phyloP scores from a whole-genome alignment of 2,113 vertebrate species.

The Gobiocypris rarus region DNA sequence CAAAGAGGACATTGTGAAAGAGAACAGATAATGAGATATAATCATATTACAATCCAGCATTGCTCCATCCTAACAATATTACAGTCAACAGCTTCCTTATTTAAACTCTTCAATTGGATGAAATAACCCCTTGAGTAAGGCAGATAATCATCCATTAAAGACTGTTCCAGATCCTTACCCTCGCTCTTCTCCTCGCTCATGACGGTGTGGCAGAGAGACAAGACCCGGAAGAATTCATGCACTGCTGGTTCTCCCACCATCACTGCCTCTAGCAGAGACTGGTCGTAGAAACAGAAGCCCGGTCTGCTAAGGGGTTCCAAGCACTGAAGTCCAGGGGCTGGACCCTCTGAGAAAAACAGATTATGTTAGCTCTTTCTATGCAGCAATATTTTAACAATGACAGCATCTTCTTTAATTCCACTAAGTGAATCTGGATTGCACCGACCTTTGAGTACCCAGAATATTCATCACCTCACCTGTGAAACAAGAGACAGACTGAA shows the following conservation, averaged over 20 bases:
- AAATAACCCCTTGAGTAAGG: background rate
- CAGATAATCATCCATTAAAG: background rate
- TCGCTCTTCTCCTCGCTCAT: slow-evolving; percentile 91
- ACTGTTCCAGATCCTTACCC: slow-evolving; percentile 62
- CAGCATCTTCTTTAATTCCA: background rate
- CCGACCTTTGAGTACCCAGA: slow-evolving; percentile 80
- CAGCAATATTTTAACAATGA: background rate
- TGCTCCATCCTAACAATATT: slow-evolving; percentile 7
- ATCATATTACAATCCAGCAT: slow-evolving; percentile 23
- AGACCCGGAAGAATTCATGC: slow-evolving; percentile 91
- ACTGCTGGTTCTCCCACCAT: slow-evolving; percentile 80
- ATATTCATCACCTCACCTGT: slow-evolving; percentile 83
- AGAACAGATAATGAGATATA: slow-evolving; percentile 7
- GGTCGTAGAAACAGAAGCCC: slow-evolving; percentile 88
- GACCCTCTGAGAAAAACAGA: slow-evolving; percentile 60
- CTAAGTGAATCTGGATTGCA: background rate
- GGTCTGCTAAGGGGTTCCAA: slow-evolving; percentile 87
- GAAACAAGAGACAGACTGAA: background rate
- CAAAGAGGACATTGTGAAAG: background rate
- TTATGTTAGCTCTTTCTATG: background rate
- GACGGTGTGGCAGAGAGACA: slow-evolving; percentile 91
- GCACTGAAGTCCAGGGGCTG: slow-evolving; percentile 85
- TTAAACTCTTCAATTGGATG: background rate
- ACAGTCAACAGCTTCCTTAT: slow-evolving; percentile 11
- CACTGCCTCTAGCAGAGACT: slow-evolving; percentile 84